Percentiles rank a stretch among this genome's conserved stretches.
phyloP scores from a whole-genome alignment of 2,888 invertebrate species.

The Apoda limacodes region DNA sequence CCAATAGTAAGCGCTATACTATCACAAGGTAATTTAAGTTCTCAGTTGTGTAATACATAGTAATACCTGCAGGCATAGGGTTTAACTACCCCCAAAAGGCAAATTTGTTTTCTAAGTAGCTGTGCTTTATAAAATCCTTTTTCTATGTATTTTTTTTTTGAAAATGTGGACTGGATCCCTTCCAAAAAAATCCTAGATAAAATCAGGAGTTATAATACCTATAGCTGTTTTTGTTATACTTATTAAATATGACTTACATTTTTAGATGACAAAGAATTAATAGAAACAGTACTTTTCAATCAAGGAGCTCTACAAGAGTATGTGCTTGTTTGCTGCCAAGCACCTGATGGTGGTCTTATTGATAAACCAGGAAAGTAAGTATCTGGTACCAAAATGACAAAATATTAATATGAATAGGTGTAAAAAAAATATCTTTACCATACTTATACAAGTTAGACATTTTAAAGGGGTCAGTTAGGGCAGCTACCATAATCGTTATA shows the following conservation, averaged over 20 bases:
- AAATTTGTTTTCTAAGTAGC: too few species aligned
- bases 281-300: constrained; percentile 79
- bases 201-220: constrained; percentile 1
- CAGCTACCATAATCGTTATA: too few species aligned
- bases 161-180: background rate
- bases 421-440: too few species aligned
- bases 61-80: too few species aligned
- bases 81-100: too few species aligned
- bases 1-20: constrained; percentile 86
- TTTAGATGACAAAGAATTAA: constrained; percentile 54
- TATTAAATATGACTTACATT: constrained; percentile 21
- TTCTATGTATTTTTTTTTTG: constrained; percentile 4
- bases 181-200: background rate
- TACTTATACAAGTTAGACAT: too few species aligned
- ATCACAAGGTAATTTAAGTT: constrained; percentile 61
- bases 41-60: background rate
- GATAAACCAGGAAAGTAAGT: constrained; percentile 97
- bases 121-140: too few species aligned
- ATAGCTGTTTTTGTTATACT: constrained; percentile 4
- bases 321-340: constrained; percentile 92
- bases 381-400: too few species aligned
- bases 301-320: constrained; percentile 94
- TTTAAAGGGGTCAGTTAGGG: too few species aligned
- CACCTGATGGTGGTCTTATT: constrained; percentile 86
- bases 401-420: too few species aligned